Percentiles rank a stretch among this genome's conserved stretches.
These are phyloP conservation scores for Enoplosus armatus DNA, from an alignment of 2,797 vertebrate genomes.

Conservation along the genomic window DNA sequence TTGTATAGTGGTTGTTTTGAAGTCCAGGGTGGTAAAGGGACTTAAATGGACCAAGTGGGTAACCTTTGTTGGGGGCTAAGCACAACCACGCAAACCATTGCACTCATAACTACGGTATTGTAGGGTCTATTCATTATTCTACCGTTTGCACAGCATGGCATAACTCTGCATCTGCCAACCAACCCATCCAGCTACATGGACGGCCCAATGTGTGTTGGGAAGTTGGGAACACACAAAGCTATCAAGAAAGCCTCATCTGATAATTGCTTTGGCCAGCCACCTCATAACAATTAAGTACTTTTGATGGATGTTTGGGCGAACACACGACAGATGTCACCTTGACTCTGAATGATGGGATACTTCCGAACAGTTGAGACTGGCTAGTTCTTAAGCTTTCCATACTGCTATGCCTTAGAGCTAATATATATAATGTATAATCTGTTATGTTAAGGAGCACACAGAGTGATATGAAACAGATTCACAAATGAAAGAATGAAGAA, in stretches of 20 bases:
- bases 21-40: neutral
- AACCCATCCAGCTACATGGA: neutral
- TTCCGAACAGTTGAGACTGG: neutral
- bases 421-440: neutral
- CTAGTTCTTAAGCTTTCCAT: neutral
- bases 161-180: neutral
- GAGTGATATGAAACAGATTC: neutral
- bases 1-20: neutral
- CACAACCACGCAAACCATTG: neutral
- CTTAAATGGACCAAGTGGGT: neutral
- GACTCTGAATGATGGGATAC: conserved; percentile 5
- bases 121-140: neutral
- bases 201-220: neutral
- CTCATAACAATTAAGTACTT: neutral
- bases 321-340: neutral
- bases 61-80: neutral
- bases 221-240: neutral
- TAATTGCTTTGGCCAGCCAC: neutral
- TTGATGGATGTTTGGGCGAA: neutral
- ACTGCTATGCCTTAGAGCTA: neutral
- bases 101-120: neutral
- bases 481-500: neutral
- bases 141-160: neutral
- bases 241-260: neutral
- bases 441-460: neutral